phyloP scores from a whole-genome alignment of 2,797 vertebrate genomes.

The Decapterus maruadsi region DNA sequence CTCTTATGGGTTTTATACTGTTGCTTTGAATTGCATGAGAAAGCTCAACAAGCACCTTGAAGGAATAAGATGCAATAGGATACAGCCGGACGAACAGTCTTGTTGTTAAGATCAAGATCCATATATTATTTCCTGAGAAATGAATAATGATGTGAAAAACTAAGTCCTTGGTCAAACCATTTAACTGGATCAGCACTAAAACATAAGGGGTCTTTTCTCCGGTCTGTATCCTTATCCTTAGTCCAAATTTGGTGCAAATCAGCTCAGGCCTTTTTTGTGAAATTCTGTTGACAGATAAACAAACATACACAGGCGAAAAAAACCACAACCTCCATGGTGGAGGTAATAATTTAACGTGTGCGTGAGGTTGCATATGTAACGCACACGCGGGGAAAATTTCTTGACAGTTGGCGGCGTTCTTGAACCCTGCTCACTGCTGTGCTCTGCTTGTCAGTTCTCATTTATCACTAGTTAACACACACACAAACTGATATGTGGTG shows the following conservation, averaged over 20 bases:
- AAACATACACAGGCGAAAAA: background rate
- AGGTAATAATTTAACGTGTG: conserved; percentile 2
- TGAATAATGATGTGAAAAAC: background rate
- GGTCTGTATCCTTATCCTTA: too few relatives aligned
- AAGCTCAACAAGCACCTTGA: background rate
- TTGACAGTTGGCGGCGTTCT: conserved; percentile 64
- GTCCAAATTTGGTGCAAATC: too few relatives aligned
- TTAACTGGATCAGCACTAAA: too few relatives aligned
- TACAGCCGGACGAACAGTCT: too few relatives aligned
- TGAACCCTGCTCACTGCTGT: conserved; percentile 54
- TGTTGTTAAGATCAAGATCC: background rate
- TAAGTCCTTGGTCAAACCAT: too few relatives aligned
- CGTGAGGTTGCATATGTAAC: conserved; percentile 14
- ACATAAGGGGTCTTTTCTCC: too few relatives aligned
- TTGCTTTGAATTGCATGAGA: conserved; percentile 37
- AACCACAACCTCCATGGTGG: background rate
- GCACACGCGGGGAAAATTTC: conserved; percentile 22
- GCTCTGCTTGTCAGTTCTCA: conserved; percentile 56
- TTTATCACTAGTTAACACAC: conserved; percentile 62
- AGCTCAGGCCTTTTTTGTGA: too few relatives aligned
- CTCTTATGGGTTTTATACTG: background rate
- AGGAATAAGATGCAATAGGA: conserved; percentile 16
- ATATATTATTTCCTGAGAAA: background rate
- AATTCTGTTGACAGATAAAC: background rate
- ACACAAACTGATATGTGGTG: conserved; percentile 54